These are phyloP conservation scores for Dermatophagoides farinae DNA, from an alignment of 1,140 invertebrate genomes.

Conservation along the genomic window DNA sequence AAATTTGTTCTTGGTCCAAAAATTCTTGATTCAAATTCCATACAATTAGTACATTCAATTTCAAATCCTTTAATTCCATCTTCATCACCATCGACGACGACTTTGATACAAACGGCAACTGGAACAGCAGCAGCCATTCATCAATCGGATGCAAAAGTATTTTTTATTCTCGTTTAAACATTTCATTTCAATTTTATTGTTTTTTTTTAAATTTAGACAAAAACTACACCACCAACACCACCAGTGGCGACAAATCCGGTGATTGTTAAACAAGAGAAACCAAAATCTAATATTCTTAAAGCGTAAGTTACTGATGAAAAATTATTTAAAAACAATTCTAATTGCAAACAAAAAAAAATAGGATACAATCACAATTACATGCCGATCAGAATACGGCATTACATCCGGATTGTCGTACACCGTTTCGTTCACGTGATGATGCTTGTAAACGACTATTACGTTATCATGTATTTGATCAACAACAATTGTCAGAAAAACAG, in stretches of 20 bases:
- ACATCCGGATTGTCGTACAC: slow-evolving; percentile 50
- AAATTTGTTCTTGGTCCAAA: background rate
- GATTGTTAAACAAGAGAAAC: background rate
- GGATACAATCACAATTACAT: slow-evolving; percentile 50
- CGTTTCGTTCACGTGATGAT: slow-evolving; percentile 48
- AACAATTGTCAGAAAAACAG: slow-evolving; percentile 40
- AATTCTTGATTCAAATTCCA: background rate
- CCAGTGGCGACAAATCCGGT: background rate
- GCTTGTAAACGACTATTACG: slow-evolving; percentile 53
- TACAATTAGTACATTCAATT: background rate
- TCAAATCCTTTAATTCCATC: slow-evolving; percentile 3
- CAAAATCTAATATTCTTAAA: slow-evolving; percentile 4
- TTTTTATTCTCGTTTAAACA: background rate
- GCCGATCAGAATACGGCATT: slow-evolving; percentile 53
- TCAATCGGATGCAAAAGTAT: background rate
- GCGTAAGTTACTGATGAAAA: slow-evolving; percentile 3
- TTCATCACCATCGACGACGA: background rate
- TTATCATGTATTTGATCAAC: slow-evolving; percentile 58
- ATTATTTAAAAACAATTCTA: background rate
- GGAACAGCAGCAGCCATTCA: background rate
- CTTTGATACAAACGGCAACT: background rate
- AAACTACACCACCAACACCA: background rate
- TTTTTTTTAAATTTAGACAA: background rate
- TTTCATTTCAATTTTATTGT: too few relatives aligned
- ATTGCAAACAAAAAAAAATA: slow-evolving; percentile 18